phyloP scores from a whole-genome alignment of 1,140 invertebrate species.

The Muscidifurax raptorellus region DNA sequence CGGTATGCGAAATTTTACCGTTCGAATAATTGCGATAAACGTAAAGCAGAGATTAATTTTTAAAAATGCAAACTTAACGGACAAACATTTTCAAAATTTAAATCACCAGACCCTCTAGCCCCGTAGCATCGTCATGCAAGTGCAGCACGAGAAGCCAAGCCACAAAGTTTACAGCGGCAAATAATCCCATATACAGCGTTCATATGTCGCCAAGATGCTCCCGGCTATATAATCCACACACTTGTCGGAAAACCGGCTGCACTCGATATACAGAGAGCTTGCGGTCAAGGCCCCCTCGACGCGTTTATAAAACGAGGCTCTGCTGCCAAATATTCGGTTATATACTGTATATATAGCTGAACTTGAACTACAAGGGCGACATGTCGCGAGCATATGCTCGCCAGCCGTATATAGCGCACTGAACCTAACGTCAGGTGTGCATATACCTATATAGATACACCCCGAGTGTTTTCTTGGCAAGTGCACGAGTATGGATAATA shows the following conservation, averaged over 20 bases:
- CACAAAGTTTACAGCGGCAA: background rate
- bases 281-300: constrained; percentile 6
- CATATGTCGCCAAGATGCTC: background rate
- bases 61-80: no score
- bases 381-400: constrained; percentile 26
- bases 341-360: background rate
- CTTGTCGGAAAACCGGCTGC: constrained; percentile 12
- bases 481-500: no score
- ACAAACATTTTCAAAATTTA: background rate
- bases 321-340: background rate
- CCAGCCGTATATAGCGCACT: background rate
- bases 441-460: no score
- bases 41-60: no score
- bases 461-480: no score
- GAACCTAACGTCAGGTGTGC: background rate
- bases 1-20: no score
- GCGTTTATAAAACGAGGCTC: background rate
- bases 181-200: background rate
- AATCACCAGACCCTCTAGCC: background rate
- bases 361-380: background rate
- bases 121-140: background rate
- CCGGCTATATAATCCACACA: constrained; percentile 1
- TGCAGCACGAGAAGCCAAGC: background rate
- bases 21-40: no score
- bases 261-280: background rate